A percentile compares a stretch with the other conserved stretches of the same genome.
These are phyloP conservation scores for Dugesia japonica DNA, from an alignment of 2,888 invertebrate species.

Conservation along the genomic window DNA sequence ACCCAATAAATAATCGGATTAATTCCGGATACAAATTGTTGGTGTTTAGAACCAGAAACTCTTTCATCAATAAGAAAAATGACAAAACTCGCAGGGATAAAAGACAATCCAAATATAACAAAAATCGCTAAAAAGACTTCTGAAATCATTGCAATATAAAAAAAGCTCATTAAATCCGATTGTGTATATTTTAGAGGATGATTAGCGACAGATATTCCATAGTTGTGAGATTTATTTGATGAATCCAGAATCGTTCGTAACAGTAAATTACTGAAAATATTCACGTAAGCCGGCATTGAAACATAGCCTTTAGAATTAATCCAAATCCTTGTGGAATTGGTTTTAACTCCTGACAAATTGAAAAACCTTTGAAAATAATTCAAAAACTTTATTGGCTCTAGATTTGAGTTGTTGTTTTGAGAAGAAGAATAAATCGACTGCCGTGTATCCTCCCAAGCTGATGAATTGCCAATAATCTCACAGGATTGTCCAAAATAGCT, in stretches of 20 bases:
- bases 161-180: constrained; percentile 58
- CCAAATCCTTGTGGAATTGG: constrained; percentile 53
- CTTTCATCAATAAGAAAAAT: constrained; percentile 64
- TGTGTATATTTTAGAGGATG: constrained; percentile 67
- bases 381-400: neutral
- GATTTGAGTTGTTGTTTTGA: no score
- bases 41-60: constrained; percentile 59
- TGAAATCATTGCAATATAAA: neutral
- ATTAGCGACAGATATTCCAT: constrained; percentile 58
- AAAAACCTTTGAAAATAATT: neutral
- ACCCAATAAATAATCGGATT: constrained; percentile 63
- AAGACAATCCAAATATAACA: constrained; percentile 54
- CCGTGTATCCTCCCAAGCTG: no score
- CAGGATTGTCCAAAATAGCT: no score
- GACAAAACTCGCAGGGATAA: constrained; percentile 65
- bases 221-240: constrained; percentile 23
- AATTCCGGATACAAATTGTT: constrained; percentile 52
- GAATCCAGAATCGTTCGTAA: constrained; percentile 39
- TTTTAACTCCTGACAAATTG: neutral
- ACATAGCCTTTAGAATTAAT: constrained; percentile 77
- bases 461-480: no score
- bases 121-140: constrained; percentile 43
- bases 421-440: no score
- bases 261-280: constrained; percentile 53
- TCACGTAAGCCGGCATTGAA: constrained; percentile 60